A percentile compares a stretch with the other conserved stretches of the same genome.
Evolutionary conservation across 2,797 vertebrate genomes (phyloP).

Genomic region (Clarias platycephalus): DNA sequence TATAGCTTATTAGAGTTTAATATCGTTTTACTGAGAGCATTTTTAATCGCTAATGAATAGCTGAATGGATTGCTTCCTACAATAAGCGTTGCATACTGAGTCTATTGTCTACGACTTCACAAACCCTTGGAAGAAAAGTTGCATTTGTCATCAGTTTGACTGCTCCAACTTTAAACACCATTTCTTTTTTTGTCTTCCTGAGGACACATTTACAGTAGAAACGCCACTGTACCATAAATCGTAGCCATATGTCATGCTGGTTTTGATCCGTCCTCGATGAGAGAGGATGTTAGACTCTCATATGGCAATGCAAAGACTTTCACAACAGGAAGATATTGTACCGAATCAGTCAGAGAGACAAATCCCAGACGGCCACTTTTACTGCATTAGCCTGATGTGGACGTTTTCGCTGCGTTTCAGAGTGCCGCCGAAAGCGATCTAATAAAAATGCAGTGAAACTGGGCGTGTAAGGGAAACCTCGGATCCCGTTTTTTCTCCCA

Average conservation of each 20-base stretch:
- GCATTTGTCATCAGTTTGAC: neutral
- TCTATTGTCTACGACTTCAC: neutral
- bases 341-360: conserved; percentile 4
- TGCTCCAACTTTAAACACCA: neutral
- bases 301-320: conserved; percentile 1
- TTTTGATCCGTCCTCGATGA: conserved; percentile 12
- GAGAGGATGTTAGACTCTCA: conserved; percentile 1
- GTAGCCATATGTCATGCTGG: neutral
- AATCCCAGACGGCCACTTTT: conserved; percentile 26
- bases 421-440: conserved; percentile 13
- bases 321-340: conserved; percentile 19
- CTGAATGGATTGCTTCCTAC: neutral
- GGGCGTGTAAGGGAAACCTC: conserved; percentile 35
- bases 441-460: conserved; percentile 28
- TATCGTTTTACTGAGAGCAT: neutral
- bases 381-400: conserved; percentile 17
- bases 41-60: neutral
- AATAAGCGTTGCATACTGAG: neutral
- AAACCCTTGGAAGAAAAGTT: neutral
- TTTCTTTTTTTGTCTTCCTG: neutral
- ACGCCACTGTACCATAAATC: neutral
- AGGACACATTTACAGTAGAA: conserved; percentile 3
- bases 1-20: neutral
- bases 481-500: conserved; percentile 40
- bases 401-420: conserved; percentile 8